Conservation (phyloP, 1,140 invertebrate species). For the Drosophila repletoides region DNA sequence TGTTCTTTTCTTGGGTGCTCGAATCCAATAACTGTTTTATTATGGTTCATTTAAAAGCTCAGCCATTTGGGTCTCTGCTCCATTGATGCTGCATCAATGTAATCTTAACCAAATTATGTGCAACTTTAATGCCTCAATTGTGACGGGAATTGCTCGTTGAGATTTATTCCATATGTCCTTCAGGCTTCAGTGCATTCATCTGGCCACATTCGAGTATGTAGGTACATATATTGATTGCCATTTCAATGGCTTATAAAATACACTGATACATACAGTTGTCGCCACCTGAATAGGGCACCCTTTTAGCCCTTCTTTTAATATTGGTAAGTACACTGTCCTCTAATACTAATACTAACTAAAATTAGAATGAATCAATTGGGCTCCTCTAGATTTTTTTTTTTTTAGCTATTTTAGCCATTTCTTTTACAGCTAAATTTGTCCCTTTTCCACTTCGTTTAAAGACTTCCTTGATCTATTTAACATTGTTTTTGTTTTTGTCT, state of each 20-base stretch:
- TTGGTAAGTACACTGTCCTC: too few species aligned
- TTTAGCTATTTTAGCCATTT: too few species aligned
- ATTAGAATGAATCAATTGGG: too few species aligned
- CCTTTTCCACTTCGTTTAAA: too few species aligned
- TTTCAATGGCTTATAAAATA: slow-evolving; percentile 34
- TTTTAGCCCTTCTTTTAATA: too few species aligned
- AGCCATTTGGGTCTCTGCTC: neutral
- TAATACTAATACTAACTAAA: too few species aligned
- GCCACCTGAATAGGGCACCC: too few species aligned
- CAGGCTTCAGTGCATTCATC: slow-evolving; percentile 10
- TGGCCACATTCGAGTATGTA: neutral
- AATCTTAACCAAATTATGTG: slow-evolving; percentile 28
- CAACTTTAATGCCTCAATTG: slow-evolving; percentile 39
- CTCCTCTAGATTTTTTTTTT: too few species aligned
- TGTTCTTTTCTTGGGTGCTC: too few species aligned
- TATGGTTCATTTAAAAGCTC: slow-evolving; percentile 14
- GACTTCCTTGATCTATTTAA: too few species aligned
- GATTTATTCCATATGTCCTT: slow-evolving; percentile 17
- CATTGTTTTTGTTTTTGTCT: too few species aligned
- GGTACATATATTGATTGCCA: slow-evolving; percentile 50
- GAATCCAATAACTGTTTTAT: slow-evolving; percentile 14
- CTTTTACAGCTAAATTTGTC: too few species aligned
- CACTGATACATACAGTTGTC: slow-evolving; percentile 11
- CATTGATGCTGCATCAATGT: neutral
- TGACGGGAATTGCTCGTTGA: slow-evolving; percentile 18